Evolutionary conservation across 2,797 vertebrate genomes (phyloP).

Genomic region (Pangasius mekongensis): DNA sequence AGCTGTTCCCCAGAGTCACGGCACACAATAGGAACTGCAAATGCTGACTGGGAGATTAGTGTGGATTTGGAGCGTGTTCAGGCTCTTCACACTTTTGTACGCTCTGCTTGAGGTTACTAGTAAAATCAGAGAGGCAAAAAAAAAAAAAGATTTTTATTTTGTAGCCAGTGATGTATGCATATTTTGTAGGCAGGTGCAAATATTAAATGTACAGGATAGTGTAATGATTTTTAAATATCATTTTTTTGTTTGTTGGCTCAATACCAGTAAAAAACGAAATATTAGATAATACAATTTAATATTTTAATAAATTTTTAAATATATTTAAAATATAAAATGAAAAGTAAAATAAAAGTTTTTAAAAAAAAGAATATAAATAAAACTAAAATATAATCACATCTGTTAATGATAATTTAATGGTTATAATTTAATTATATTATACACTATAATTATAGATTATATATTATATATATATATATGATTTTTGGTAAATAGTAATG

Average conservation of each 20-base stretch:
- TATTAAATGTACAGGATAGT: neutral
- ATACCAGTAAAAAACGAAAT: neutral
- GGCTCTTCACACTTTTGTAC: slow-evolving; percentile 16
- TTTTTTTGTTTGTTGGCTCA: neutral
- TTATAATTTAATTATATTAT: too few species aligned
- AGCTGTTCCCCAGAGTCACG: slow-evolving; percentile 42
- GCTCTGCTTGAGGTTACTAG: neutral
- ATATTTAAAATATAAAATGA: neutral
- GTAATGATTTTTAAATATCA: neutral
- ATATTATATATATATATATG: slow-evolving; percentile 2
- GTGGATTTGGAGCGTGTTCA: slow-evolving; percentile 36
- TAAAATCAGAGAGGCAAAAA: neutral
- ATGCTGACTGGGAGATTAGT: slow-evolving; percentile 50
- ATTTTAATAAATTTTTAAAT: neutral
- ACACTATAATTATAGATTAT: neutral
- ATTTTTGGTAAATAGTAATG: neutral
- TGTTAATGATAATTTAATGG: neutral
- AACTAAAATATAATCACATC: neutral
- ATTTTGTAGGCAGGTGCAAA: neutral
- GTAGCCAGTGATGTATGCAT: neutral
- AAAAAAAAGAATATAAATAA: neutral
- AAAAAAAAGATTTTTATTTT: neutral
- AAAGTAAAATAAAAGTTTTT: neutral
- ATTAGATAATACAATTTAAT: neutral
- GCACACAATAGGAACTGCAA: slow-evolving; percentile 46